Base-by-base conservation (phyloP, 2,113 vertebrate species). In the Pyxicephalus adspersus region DNA sequence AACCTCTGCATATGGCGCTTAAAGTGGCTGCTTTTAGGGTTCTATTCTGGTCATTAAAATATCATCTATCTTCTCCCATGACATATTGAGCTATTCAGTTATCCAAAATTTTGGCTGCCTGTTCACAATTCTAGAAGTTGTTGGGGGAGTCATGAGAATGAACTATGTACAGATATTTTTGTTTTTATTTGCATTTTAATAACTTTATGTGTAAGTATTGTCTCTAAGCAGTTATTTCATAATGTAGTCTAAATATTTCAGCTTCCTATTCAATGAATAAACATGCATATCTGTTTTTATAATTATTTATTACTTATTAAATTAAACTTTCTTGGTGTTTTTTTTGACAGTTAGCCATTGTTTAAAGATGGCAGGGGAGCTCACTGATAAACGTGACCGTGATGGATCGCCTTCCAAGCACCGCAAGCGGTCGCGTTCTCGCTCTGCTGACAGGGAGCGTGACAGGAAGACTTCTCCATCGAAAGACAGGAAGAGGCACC, bases 341-440 rank as follows among this genome's bases (percentile, higher is more conserved):
- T 45, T 13, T 45, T 45, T 45, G 7, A 45, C 38, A 45, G 38
- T 45, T 45, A 15, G 38, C 38, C 38, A 45, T 81, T 57, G 2
- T 51, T 8, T 64, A 7, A 81, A 98, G 97, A 99, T 99, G 97
- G 97, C 95, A 28, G 96, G 96, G 20, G 97, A 98, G 80, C 83
- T 94, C 15, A 55, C 90, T 3, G 97, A 99, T 60, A 97, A 95
- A 87, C 98, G 96, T 80, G 96, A 98, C 17, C 88, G 90, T 20
- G 96, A 98, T 7, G 70, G 74, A 0, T 95, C 94, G 0, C 94
- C 89, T 3, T 84, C 83, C 58, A 98, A 96, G 86, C 96, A 98
- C 68, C 91, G 95, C 75, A 98, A 95, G 77, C 93, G 95, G 13
- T 97, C 95, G 26, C 94, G 94, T 0, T 93, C 93, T 20, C 91